Conservation (phyloP, 2,888 invertebrate species). For the Caenorhabditis zanzibari region DNA sequence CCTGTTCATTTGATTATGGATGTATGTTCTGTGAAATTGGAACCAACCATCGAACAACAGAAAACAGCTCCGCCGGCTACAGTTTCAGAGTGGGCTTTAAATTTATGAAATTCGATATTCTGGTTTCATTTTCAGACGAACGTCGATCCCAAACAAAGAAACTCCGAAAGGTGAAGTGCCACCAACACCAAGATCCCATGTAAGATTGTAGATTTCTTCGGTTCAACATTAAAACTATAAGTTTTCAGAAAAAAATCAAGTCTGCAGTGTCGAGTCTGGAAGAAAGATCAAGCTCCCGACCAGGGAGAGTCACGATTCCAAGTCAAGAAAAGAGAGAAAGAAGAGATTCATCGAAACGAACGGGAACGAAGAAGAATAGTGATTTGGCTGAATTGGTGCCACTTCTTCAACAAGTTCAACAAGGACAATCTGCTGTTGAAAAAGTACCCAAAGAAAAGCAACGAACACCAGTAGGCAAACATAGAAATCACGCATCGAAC, state of each 20-base stretch:
- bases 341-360: slow-evolving; percentile 44
- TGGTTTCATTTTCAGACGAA: slow-evolving; percentile 17
- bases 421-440: slow-evolving; percentile 3
- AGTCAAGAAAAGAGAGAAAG: slow-evolving; percentile 30
- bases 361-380: slow-evolving; percentile 4
- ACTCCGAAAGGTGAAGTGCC: slow-evolving; percentile 29
- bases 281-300: slow-evolving; percentile 23
- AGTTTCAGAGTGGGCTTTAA: slow-evolving; percentile 25
- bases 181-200: slow-evolving; percentile 9
- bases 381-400: slow-evolving; percentile 33
- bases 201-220: background rate
- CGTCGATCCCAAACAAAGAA: slow-evolving; percentile 44
- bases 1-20: slow-evolving; percentile 35
- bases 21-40: slow-evolving; percentile 37
- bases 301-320: slow-evolving; percentile 5
- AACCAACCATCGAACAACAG: slow-evolving; percentile 38
- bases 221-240: background rate
- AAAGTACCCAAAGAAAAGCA: slow-evolving; percentile 28
- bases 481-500: too few relatives aligned
- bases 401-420: slow-evolving; percentile 24
- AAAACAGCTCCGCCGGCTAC: slow-evolving; percentile 23
- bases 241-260: slow-evolving; percentile 36
- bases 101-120: background rate
- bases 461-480: slow-evolving; percentile 19
- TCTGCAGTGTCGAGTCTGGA: slow-evolving; percentile 26